Conservation (phyloP, 2,113 vertebrate species). For the Regulus satrapa region DNA sequence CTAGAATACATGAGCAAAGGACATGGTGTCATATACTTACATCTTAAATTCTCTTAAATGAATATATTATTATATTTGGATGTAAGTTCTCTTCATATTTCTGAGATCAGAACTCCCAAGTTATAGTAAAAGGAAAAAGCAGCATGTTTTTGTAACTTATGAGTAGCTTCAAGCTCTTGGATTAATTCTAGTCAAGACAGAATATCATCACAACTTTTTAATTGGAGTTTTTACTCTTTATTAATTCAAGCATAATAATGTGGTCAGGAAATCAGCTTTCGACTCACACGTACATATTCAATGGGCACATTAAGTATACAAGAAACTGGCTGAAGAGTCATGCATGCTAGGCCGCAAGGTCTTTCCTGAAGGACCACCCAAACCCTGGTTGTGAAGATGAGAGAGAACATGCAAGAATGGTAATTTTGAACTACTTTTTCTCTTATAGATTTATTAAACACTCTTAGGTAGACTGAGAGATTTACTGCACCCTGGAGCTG, state of each 20-base stretch:
- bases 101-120: not conserved
- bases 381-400: not conserved
- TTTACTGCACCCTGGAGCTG: not conserved
- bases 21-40: not conserved
- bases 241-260: conserved; percentile 70
- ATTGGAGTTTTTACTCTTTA: conserved; percentile 36
- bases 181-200: conserved; percentile 16
- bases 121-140: not conserved
- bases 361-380: conserved; percentile 61
- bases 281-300: conserved; percentile 48
- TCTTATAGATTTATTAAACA: not conserved
- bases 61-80: not conserved
- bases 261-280: conserved; percentile 71
- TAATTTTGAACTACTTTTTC: not conserved
- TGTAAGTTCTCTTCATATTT: not conserved
- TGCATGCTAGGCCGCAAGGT: conserved; percentile 29
- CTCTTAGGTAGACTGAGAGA: not conserved
- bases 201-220: conserved; percentile 22
- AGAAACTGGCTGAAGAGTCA: conserved; percentile 32
- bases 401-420: not conserved
- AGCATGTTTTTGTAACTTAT: not conserved
- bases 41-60: not conserved
- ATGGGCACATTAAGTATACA: conserved; percentile 25
- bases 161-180: not conserved
- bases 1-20: not conserved